Evolutionary conservation across 2,797 vertebrate genomes (phyloP).

Genomic region (Micrastur ruficollis): DNA sequence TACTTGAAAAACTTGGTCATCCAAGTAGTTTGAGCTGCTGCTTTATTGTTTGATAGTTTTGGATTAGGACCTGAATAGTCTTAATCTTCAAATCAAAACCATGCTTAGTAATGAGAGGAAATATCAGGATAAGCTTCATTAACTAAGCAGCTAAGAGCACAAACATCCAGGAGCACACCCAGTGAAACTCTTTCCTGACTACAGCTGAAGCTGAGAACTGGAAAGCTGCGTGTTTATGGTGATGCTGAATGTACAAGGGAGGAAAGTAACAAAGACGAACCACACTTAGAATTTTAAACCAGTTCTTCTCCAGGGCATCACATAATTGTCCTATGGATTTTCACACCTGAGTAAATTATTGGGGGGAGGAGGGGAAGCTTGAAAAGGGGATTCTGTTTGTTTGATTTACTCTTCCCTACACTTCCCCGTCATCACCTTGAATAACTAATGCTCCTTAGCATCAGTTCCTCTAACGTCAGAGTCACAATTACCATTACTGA

Average conservation of each 20-base stretch:
- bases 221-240: not conserved
- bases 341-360: not conserved
- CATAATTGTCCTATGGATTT: not conserved
- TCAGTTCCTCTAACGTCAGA: not conserved
- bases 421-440: not conserved
- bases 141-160: not conserved
- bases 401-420: not conserved
- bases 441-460: not conserved
- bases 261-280: not conserved
- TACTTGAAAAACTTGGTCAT: not conserved
- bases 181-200: not conserved
- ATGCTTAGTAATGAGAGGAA: not conserved
- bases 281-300: not conserved
- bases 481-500: not conserved
- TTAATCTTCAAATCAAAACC: not conserved
- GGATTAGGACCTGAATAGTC: not conserved
- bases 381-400: not conserved
- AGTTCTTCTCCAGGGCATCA: not conserved
- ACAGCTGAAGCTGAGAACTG: not conserved
- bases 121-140: not conserved
- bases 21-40: not conserved
- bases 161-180: not conserved
- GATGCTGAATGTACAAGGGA: not conserved
- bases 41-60: not conserved
- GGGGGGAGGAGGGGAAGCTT: accelerated